Evolutionary conservation across 2,888 invertebrate genomes (phyloP).

Genomic region (Tipula unca): DNA sequence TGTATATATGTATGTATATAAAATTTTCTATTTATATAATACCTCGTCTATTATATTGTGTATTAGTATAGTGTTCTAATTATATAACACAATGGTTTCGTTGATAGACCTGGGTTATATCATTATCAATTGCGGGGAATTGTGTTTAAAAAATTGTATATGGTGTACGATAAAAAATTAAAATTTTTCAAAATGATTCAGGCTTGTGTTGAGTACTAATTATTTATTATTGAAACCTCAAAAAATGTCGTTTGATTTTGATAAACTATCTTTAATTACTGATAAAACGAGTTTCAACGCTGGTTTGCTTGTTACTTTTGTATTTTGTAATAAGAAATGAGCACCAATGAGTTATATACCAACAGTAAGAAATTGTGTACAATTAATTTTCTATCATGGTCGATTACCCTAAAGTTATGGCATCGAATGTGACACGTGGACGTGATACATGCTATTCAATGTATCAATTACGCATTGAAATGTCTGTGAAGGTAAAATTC

Average conservation of each 20-base stretch:
- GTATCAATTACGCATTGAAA: too few species aligned
- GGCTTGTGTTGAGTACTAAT: background rate
- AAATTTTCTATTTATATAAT: background rate
- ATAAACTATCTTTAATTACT: conserved; percentile 8
- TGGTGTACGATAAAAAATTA: background rate
- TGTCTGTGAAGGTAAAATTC: too few species aligned
- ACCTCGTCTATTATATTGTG: background rate
- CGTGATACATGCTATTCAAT: too few species aligned
- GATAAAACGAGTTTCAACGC: background rate
- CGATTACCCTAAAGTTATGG: too few species aligned
- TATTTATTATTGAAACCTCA: background rate
- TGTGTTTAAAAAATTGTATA: background rate
- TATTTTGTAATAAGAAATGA: background rate
- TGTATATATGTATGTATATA: too few species aligned
- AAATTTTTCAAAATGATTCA: background rate
- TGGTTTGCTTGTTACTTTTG: background rate
- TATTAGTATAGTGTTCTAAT: background rate
- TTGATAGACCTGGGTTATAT: background rate
- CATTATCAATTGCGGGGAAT: background rate
- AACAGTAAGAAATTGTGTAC: too few species aligned
- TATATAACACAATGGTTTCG: background rate
- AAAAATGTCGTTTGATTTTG: background rate
- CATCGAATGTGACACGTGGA: too few species aligned
- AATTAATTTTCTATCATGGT: too few species aligned
- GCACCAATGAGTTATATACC: background rate